phyloP scores from a whole-genome alignment of 2,797 vertebrate species.

The Buceros bicornis region DNA sequence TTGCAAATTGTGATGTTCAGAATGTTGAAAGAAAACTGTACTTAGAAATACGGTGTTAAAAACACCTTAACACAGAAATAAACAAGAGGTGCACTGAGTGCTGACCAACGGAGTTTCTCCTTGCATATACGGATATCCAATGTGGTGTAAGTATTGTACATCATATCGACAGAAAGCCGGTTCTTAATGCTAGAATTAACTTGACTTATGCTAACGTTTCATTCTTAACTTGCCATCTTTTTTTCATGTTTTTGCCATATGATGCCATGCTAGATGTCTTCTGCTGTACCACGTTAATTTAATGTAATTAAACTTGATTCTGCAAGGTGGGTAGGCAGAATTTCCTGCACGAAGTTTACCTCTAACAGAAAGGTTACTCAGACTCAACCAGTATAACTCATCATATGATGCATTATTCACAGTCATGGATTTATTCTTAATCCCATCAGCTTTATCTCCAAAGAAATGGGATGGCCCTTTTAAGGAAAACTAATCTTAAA shows the following conservation, averaged over 20 bases:
- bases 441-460: neutral
- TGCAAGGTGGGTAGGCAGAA: neutral
- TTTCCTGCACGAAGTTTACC: conserved; percentile 50
- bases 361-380: neutral
- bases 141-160: neutral
- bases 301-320: neutral
- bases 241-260: neutral
- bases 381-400: neutral
- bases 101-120: neutral
- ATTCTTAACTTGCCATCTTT: neutral
- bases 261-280: neutral
- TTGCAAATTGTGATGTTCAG: neutral
- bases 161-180: neutral
- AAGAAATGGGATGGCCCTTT: neutral
- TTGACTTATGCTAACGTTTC: neutral
- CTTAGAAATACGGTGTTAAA: neutral
- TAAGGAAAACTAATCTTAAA: neutral
- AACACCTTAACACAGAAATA: neutral
- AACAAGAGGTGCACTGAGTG: neutral
- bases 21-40: neutral
- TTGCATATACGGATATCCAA: neutral
- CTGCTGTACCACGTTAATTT: neutral
- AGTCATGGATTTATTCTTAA: conserved; percentile 35
- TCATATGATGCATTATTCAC: conserved; percentile 38
- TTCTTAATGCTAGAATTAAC: neutral